Conservation (phyloP, 2,113 vertebrate genomes). For the Saccopteryx bilineata region DNA sequence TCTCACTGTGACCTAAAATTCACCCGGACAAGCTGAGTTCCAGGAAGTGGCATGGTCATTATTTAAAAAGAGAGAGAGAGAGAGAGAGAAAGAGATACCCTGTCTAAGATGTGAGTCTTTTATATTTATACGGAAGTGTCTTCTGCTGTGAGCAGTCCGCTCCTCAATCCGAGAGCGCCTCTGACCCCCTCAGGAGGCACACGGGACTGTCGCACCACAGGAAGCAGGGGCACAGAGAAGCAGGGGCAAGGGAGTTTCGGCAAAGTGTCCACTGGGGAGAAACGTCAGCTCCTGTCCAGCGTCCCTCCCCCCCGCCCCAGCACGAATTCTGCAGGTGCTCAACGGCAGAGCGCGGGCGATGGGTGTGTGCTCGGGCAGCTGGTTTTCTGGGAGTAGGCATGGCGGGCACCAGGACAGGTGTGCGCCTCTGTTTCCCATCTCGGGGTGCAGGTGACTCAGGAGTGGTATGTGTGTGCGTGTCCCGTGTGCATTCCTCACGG, state of each 20-base stretch:
- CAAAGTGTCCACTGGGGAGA: rapidly evolving
- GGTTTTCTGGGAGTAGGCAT: too few species aligned
- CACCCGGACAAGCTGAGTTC: background rate
- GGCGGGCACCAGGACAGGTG: too few species aligned
- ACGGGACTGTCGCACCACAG: rapidly evolving
- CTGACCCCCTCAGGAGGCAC: background rate
- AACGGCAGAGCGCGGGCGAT: background rate
- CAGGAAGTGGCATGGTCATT: background rate
- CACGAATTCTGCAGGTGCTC: rapidly evolving
- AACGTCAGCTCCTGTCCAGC: too few species aligned
- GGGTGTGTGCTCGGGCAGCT: background rate
- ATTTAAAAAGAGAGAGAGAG: background rate
- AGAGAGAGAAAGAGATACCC: background rate
- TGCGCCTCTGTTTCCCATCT: too few species aligned
- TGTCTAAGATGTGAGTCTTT: background rate
- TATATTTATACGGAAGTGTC: background rate
- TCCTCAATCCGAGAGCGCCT: background rate
- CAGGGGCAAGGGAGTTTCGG: background rate
- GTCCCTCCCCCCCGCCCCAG: too few species aligned
- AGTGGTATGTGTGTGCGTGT: too few species aligned
- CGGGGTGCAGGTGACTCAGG: too few species aligned
- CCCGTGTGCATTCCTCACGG: too few species aligned
- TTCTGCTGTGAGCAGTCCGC: background rate
- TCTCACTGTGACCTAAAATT: background rate
- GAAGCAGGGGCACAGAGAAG: rapidly evolving